Evolutionary conservation across 2,797 vertebrate genomes (phyloP), one percentile per base, ranked within the genome.

Genomic region (Sylvia borin): DNA sequence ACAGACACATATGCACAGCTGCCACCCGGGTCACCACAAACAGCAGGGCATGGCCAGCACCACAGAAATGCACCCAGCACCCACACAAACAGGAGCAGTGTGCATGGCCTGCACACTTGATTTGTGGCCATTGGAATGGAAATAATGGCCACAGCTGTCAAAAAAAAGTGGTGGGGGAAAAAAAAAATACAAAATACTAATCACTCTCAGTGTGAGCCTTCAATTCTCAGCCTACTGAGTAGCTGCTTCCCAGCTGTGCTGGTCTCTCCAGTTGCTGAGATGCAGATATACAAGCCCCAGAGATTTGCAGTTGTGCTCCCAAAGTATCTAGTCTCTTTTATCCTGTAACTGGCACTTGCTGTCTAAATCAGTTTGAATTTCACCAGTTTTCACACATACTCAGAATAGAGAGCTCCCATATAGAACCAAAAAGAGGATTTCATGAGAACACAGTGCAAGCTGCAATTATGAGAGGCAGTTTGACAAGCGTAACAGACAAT

Each of bases 11-110:
- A 18, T 0, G 13, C 31, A 48, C 27, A 55, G 40, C 16, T 65
- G 13, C 55, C 51, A 14, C 29, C 3, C 0, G 0, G 9, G 54
- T 53, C 47, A 38, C 15, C 55, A n/a, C 13, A 40, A 43, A 10
- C 4, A 58, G 16, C 26, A 25, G 11, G 10, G 4, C 13, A 32
- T 3, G 10, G 7, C 34, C 76, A 58, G 27, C 19, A 58, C 19
- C 58, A 6, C 51, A 66, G 26, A 74, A 77, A 53, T 11, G 9
- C 26, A 36, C 32, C n/a, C 11, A 53, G 72, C 40, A 26, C 36
- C 32, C 45, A n/a, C 67, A 58, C 21, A 65, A 53, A 40, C 5
- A 16, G 13, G 1, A 57, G 11, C 14, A 27, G 5, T 7, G 43
- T 19, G 43, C 5, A 13, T 66, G 53, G 16, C 13, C 36, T 31